Conservation (phyloP, 2,797 vertebrate species). For the Ibycter americanus region DNA sequence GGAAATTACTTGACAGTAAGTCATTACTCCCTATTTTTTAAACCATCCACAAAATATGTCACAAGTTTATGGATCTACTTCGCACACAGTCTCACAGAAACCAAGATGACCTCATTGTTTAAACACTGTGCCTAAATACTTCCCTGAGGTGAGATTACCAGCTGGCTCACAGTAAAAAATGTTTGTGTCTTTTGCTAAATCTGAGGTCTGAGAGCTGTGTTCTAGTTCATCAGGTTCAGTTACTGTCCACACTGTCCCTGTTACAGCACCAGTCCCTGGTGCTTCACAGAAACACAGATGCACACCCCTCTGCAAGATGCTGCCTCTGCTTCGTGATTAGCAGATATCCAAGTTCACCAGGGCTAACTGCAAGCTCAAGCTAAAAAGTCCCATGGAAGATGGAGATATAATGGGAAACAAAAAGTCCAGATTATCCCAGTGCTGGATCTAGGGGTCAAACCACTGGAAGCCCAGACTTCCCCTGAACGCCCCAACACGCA, state of each 20-base stretch:
- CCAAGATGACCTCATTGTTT: not conserved
- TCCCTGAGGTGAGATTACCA: not conserved
- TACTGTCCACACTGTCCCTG: not conserved
- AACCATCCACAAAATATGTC: not conserved
- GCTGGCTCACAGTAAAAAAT: not conserved
- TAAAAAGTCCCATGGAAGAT: not conserved
- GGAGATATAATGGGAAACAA: rapidly evolving
- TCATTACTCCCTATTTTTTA: not conserved
- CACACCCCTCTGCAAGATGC: not conserved
- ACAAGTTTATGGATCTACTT: not conserved
- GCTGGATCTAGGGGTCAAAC: not conserved
- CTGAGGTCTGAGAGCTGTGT: not conserved
- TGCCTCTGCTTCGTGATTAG: not conserved
- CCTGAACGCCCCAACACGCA: not conserved
- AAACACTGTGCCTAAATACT: not conserved
- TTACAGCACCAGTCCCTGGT: not conserved
- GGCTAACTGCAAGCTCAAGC: not conserved
- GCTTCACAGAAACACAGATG: not conserved
- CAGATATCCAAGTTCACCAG: not conserved
- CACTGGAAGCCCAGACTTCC: not conserved
- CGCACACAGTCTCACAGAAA: not conserved
- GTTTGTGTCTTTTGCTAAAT: not conserved
- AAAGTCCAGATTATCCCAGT: not conserved
- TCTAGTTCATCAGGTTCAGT: not conserved
- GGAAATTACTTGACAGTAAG: not conserved